Evolutionary conservation across 2,113 vertebrate genomes (phyloP), one percentile per base, ranked within the genome.

Genomic region (Recurvirostra avosetta): DNA sequence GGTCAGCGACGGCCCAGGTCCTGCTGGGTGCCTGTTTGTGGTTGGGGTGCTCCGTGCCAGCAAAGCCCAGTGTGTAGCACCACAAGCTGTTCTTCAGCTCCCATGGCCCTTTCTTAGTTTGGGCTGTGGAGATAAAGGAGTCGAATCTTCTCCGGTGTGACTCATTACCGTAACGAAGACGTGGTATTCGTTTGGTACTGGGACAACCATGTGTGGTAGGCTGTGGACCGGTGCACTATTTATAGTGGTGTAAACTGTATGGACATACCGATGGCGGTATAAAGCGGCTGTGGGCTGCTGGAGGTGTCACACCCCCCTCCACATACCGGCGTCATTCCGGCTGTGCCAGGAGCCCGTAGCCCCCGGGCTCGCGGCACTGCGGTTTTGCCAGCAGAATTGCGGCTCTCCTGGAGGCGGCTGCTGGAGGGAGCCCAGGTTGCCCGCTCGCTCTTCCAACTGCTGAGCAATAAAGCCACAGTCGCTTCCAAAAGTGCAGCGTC

Each of bases 311-410:
- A 47, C 34, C 32, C 38, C 55, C 70, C 74, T 52, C 11, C 78
- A 36, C 2, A 16, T 25, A 3, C 30, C 0, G 0, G 18, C 8
- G 8, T 50, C 27, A 1, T 27, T 32, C 9, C 1, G 5, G 62
- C 15, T 74, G 70, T 56, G 58, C 30, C 56, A 58, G 74, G 74
- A 91, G 72, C 50, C 67, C 6, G 1, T 4, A 45, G 70, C 30
- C 41, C 40, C 72, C 62, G 65, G 43, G 12, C 45, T 82, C 4
- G 2, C 34, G 23, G 59, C 19, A 0, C 73, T 68, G 71, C 1
- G 15, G 34, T 47, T 96, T 63, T 80, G 19, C 63, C 52, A 55
- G 82, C 65, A 75, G 79, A 72, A 77, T 71, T 95, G 56, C 83
- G 47, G 29, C 73, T 82, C 41, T 72, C 30, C 84, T 86, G 70